These are phyloP conservation scores for Drosophila kanapiae DNA, from an alignment of 1,140 invertebrate species.

Conservation along the genomic window DNA sequence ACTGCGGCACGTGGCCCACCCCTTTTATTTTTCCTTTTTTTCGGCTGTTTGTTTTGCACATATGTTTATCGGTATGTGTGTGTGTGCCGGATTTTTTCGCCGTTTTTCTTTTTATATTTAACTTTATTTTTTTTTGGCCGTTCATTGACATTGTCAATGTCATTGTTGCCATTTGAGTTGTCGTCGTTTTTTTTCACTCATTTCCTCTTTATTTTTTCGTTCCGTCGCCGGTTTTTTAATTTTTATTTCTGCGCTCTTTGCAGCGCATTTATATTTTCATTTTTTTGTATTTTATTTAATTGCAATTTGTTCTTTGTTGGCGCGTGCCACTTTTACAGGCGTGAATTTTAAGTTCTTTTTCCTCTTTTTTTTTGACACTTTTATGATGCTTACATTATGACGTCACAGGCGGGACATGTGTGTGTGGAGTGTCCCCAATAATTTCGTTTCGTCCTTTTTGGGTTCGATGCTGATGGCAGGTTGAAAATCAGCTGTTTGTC, in stretches of 20 bases:
- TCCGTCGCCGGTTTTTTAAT: slow-evolving; percentile 37
- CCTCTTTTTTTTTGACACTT: slow-evolving; percentile 64
- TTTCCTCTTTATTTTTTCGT: slow-evolving; percentile 11
- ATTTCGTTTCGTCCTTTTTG: slow-evolving; percentile 35
- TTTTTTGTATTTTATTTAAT: slow-evolving; percentile 75
- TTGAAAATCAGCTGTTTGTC: slow-evolving; percentile 75
- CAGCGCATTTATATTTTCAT: slow-evolving; percentile 46
- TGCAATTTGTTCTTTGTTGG: slow-evolving; percentile 74
- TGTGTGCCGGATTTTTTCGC: slow-evolving; percentile 29
- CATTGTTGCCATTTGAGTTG: slow-evolving; percentile 76
- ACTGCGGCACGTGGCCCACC: slow-evolving; percentile 67
- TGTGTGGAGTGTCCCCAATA: slow-evolving; percentile 37
- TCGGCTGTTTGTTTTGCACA: slow-evolving; percentile 47
- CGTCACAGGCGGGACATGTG: slow-evolving; percentile 50
- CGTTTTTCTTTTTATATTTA: slow-evolving; percentile 3
- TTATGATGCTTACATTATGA: slow-evolving; percentile 83
- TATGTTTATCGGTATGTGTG: slow-evolving; percentile 17
- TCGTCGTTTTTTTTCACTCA: slow-evolving; percentile 49
- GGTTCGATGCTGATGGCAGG: slow-evolving; percentile 31
- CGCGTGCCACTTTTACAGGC: slow-evolving; percentile 69
- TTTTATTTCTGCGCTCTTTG: slow-evolving; percentile 44
- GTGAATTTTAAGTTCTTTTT: slow-evolving; percentile 56
- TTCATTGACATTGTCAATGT: slow-evolving; percentile 84
- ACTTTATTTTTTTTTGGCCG: slow-evolving; percentile 63
- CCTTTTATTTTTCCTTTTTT: slow-evolving; percentile 22